Conservation (phyloP, 92 coral and sea anemone genomes). For the Meandrina meandrites region DNA sequence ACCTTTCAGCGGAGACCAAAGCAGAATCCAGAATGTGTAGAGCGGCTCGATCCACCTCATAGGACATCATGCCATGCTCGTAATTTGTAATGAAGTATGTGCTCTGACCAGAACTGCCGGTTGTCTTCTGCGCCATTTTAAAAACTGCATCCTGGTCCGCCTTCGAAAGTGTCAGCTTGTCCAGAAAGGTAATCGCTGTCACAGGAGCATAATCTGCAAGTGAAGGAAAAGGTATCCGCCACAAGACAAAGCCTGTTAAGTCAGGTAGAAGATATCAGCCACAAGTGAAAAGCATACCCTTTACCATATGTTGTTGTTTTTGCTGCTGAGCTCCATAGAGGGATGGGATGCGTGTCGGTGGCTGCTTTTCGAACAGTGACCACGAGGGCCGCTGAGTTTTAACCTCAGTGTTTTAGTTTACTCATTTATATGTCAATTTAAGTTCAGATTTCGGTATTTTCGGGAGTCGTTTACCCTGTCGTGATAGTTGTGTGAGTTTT, state of each 20-base stretch:
- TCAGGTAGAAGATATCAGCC: not conserved
- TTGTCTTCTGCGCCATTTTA: conserved; percentile 67
- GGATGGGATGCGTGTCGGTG: too few relatives aligned
- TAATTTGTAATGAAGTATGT: conserved; percentile 81
- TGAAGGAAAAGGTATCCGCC: not conserved
- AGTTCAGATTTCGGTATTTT: too few relatives aligned
- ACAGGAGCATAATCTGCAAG: conserved; percentile 73
- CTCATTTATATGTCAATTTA: too few relatives aligned
- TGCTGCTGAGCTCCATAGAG: too few relatives aligned
- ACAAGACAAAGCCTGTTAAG: not conserved
- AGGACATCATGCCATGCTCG: conserved; percentile 36
- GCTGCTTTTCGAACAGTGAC: too few relatives aligned
- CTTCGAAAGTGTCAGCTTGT: conserved; percentile 50
- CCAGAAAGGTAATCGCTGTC: conserved; percentile 78
- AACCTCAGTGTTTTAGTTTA: too few relatives aligned
- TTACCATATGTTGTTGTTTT: too few relatives aligned
- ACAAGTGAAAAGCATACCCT: not conserved
- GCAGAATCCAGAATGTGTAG: conserved; percentile 70
- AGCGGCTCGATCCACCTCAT: conserved; percentile 59
- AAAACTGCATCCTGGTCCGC: conserved; percentile 62
- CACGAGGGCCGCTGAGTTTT: too few relatives aligned
- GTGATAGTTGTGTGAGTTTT: too few relatives aligned
- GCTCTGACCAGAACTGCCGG: conserved; percentile 75
- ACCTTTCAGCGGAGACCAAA: conserved; percentile 73
- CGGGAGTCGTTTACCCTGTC: too few relatives aligned